Evolutionary conservation across 1,140 invertebrate species (phyloP), one percentile per base, ranked within the genome.

Genomic region (Rhizoglyphus robini): DNA sequence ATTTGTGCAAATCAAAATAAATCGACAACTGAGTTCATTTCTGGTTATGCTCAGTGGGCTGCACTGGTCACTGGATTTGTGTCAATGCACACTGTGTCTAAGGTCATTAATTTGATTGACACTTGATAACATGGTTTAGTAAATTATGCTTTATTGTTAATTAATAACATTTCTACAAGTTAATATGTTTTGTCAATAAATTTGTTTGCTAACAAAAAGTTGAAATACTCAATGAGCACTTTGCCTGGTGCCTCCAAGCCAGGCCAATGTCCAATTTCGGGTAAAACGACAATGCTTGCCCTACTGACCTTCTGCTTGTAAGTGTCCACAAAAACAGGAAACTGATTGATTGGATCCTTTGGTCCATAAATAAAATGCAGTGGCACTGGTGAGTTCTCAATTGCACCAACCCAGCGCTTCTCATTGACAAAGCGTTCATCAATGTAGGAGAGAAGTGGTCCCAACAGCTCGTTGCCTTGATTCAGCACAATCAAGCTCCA

Each of bases 291-390:
- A 27, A 71, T 36, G 30, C 25, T 54, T 13, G 49, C 41, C 36
- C 63, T 63, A 23, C 11, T 23, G 11, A 69, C 61, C 47, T 67
- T 63, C 63, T 69, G 70, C 68, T 69, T 70, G 66, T 73, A 73
- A 48, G 67, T 65, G 15, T 68, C 54, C 20, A 67, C 64, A 68
- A 75, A 75, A 29, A 8, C 18, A 4, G 61, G 38, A 11, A 68
- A 54, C 57, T 71, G 73, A 68, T 74, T 74, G 5, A 75, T 68
- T 31, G 74, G 73, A 71, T 75, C 74, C 31, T 67, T 67, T 27
- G 74, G 72, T 8, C 75, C 74, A 68, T 75, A 75, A 23, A 76
- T 73, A 30, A 69, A 57, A 41, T 66, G 69, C 68, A 74, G 69
- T 67, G 70, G 72, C 18, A 75, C 49, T 3, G 57, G 31, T n/a